These are phyloP conservation scores for Ceyx melanurus DNA, from an alignment of 2,113 vertebrate species.

Conservation along the genomic window DNA sequence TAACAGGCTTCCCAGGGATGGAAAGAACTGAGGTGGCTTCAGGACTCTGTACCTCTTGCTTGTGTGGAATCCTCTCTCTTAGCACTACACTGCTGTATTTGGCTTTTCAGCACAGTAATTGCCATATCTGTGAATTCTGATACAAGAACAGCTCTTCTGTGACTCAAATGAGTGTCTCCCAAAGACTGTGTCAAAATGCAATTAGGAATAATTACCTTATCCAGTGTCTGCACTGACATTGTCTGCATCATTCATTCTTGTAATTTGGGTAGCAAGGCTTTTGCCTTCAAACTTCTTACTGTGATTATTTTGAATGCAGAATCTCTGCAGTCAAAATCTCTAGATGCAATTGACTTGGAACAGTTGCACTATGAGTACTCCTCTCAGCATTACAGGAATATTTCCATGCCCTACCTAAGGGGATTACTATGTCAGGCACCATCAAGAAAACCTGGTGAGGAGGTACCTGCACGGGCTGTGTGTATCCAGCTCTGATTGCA, in stretches of 20 bases:
- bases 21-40: not conserved
- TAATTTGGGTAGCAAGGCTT: not conserved
- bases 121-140: not conserved
- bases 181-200: not conserved
- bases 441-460: not conserved
- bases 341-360: not conserved
- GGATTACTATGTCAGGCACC: not conserved
- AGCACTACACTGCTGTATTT: not conserved
- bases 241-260: not conserved
- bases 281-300: not conserved
- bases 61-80: not conserved
- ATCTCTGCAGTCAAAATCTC: not conserved
- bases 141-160: not conserved
- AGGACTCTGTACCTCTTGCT: not conserved
- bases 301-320: not conserved
- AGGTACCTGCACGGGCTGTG: not conserved
- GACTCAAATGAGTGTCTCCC: not conserved
- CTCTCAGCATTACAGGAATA: not conserved
- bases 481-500: not conserved
- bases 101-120: not conserved
- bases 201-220: slow-evolving; percentile 23
- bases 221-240: not conserved
- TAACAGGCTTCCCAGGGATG: not conserved
- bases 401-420: not conserved
- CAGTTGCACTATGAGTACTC: not conserved